Evolutionary conservation across 1,140 invertebrate genomes (phyloP).

Genomic region (Amphibalanus amphitrite): DNA sequence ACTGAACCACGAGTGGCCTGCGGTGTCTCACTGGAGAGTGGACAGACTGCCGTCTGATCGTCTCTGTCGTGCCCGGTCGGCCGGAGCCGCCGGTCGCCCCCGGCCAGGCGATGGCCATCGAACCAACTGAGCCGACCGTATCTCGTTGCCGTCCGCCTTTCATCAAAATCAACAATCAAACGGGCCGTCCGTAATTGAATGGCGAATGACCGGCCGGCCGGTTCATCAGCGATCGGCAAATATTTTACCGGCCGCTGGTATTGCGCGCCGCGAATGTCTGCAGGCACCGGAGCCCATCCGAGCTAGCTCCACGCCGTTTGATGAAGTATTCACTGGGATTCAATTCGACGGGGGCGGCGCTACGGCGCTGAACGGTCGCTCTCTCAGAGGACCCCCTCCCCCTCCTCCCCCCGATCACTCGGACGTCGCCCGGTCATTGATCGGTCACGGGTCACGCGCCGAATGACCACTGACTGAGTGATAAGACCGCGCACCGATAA

Average conservation of each 20-base stretch:
- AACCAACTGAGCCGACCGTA: not conserved
- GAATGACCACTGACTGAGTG: too few species aligned
- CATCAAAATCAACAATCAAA: slow-evolving; percentile 2
- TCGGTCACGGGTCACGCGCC: too few species aligned
- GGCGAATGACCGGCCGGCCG: not conserved
- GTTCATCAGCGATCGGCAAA: not conserved
- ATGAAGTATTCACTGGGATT: slow-evolving; percentile 1
- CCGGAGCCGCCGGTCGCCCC: not conserved
- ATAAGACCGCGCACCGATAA: too few species aligned
- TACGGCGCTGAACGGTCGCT: too few species aligned
- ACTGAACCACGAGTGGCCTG: too few species aligned
- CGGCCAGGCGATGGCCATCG: too few species aligned
- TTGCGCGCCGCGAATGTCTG: not conserved
- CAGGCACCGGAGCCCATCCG: not conserved
- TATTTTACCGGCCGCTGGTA: not conserved
- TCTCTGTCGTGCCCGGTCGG: too few species aligned
- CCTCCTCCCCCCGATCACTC: too few species aligned
- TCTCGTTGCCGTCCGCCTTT: not conserved
- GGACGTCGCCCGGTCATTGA: too few species aligned
- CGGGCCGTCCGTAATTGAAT: not conserved
- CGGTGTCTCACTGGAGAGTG: too few species aligned
- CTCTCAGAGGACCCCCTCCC: too few species aligned
- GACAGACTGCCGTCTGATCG: too few species aligned
- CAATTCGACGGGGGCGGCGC: not conserved
- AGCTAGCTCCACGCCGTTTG: not conserved